phyloP scores from a whole-genome alignment of 2,797 vertebrate species.

The Clarias platycephalus region DNA sequence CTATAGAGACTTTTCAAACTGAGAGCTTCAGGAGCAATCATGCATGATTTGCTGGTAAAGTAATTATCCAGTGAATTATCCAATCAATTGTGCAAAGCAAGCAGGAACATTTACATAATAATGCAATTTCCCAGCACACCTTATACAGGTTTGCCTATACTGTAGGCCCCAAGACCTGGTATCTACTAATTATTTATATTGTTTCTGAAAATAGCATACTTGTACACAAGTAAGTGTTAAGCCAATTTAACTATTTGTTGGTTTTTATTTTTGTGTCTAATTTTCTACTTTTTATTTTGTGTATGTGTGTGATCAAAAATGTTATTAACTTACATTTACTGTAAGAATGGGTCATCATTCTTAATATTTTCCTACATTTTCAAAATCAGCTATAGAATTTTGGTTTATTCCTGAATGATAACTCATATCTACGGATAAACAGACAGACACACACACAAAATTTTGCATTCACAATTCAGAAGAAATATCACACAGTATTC shows the following conservation, averaged over 20 bases:
- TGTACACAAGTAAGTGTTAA: slow-evolving; percentile 53
- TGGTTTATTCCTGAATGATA: slow-evolving; percentile 46
- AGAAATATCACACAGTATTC: slow-evolving; percentile 32
- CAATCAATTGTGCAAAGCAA: slow-evolving; percentile 58
- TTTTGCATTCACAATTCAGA: background rate
- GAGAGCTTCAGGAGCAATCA: slow-evolving; percentile 1
- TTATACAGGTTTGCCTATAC: slow-evolving; percentile 59
- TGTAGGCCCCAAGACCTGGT: slow-evolving; percentile 58
- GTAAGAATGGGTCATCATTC: background rate
- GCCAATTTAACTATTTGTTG: slow-evolving; percentile 6
- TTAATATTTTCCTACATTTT: background rate
- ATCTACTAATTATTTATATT: slow-evolving; percentile 66
- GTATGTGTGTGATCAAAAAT: background rate
- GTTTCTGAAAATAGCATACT: slow-evolving; percentile 60
- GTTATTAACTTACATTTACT: background rate
- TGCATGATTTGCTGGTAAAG: slow-evolving; percentile 36
- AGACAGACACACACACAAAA: slow-evolving; percentile 17
- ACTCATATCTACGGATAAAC: slow-evolving; percentile 39
- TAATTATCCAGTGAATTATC: slow-evolving; percentile 56
- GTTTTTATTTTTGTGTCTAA: background rate
- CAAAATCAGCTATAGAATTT: background rate
- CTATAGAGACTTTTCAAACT: background rate
- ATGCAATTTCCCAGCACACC: slow-evolving; percentile 54
- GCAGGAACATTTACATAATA: slow-evolving; percentile 60
- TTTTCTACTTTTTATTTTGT: background rate